phyloP scores from a whole-genome alignment of 2,113 vertebrate species.

The Scartelaos histophorus region DNA sequence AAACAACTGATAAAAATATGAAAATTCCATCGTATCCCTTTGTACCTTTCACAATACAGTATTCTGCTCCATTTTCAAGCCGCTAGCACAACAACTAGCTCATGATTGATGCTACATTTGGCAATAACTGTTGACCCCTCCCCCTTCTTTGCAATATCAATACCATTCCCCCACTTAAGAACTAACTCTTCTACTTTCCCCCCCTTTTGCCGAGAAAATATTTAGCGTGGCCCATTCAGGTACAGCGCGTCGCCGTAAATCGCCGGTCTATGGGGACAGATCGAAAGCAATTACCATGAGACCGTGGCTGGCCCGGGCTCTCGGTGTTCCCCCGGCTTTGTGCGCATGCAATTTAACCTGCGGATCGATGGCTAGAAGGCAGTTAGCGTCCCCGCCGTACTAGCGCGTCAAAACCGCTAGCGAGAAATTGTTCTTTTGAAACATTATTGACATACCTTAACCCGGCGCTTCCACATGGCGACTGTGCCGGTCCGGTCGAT shows the following conservation, averaged over 20 bases:
- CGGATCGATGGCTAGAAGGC: constrained; percentile 89
- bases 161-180: constrained; percentile 34
- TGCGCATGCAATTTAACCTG: constrained; percentile 92
- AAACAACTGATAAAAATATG: too few relatives aligned
- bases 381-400: constrained; percentile 83
- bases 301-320: constrained; percentile 85
- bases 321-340: constrained; percentile 79
- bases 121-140: neutral
- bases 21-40: too few relatives aligned
- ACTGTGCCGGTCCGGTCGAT: constrained; percentile 81
- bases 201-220: constrained; percentile 78
- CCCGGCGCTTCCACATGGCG: constrained; percentile 82
- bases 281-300: constrained; percentile 99
- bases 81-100: neutral
- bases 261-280: constrained; percentile 83
- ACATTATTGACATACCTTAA: constrained; percentile 98
- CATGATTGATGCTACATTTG: neutral
- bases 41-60: too few relatives aligned
- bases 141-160: constrained; percentile 9
- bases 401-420: constrained; percentile 87
- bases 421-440: constrained; percentile 95
- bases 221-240: constrained; percentile 88
- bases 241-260: constrained; percentile 81
- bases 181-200: constrained; percentile 77
- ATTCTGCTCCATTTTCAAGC: constrained; percentile 13